phyloP scores from a whole-genome alignment of 2,113 vertebrate genomes.

The Pimephales promelas region DNA sequence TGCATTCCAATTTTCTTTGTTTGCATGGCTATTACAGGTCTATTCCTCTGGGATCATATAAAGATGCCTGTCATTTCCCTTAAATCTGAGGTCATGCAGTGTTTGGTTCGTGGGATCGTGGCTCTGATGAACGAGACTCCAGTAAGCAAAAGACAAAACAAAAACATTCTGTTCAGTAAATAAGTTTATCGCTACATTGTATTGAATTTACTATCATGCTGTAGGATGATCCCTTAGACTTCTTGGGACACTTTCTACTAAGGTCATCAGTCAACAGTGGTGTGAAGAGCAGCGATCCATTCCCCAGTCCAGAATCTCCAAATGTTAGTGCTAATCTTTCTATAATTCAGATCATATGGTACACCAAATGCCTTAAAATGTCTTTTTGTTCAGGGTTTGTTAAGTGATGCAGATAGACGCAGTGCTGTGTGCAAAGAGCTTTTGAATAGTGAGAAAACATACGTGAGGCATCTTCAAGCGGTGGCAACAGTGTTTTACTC shows the following conservation, averaged over 20 bases:
- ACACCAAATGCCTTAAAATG: background rate
- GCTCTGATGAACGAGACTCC: constrained; percentile 68
- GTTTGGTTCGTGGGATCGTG: constrained; percentile 73
- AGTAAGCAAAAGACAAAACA: constrained; percentile 65
- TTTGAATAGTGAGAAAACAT: constrained; percentile 74
- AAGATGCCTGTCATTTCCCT: constrained; percentile 55
- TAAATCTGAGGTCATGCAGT: constrained; percentile 60
- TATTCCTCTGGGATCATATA: constrained; percentile 77
- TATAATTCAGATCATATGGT: background rate
- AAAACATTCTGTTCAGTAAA: background rate
- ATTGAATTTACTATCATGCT: constrained; percentile 11
- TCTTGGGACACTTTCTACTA: constrained; percentile 73
- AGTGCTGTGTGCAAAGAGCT: constrained; percentile 70
- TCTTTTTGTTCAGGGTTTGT: constrained; percentile 64
- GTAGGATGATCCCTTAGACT: constrained; percentile 78
- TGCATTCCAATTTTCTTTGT: background rate
- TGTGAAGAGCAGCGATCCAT: constrained; percentile 38
- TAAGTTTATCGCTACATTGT: background rate
- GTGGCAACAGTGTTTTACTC: constrained; percentile 73
- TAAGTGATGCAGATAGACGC: constrained; percentile 64
- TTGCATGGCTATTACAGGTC: constrained; percentile 62
- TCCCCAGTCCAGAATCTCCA: background rate
- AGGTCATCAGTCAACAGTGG: constrained; percentile 60
- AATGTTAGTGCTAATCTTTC: constrained; percentile 64
- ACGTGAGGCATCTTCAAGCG: constrained; percentile 69